Evolutionary conservation across 2,888 invertebrate genomes (phyloP).

Genomic region (Rhamphomyia laevipes): DNA sequence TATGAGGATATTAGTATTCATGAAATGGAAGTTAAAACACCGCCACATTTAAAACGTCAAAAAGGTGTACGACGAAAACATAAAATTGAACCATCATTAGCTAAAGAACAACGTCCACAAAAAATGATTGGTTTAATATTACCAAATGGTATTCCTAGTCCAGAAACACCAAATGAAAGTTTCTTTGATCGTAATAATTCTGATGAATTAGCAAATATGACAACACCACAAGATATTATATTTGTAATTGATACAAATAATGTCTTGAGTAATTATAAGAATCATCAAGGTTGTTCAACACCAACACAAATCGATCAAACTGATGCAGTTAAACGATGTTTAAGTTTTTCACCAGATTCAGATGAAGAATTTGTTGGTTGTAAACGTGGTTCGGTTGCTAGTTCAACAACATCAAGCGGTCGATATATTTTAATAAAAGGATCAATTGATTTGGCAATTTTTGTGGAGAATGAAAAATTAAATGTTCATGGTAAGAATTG

Average conservation of each 20-base stretch:
- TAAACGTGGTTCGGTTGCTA: slow-evolving; percentile 43
- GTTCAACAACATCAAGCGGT: slow-evolving; percentile 25
- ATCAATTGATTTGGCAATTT: slow-evolving; percentile 51
- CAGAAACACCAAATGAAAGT: slow-evolving; percentile 22
- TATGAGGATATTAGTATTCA: slow-evolving; percentile 26
- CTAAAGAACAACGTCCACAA: neutral
- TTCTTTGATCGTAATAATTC: slow-evolving; percentile 8
- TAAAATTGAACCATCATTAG: neutral
- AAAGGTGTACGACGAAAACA: slow-evolving; percentile 29
- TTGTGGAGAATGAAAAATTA: slow-evolving; percentile 45
- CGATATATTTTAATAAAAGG: slow-evolving; percentile 35
- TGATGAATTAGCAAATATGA: slow-evolving; percentile 16
- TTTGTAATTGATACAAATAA: slow-evolving; percentile 26
- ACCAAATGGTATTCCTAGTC: slow-evolving; percentile 32
- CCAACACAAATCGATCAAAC: slow-evolving; percentile 31
- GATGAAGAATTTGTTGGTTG: slow-evolving; percentile 38
- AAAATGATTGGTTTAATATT: slow-evolving; percentile 25
- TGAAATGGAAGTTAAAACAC: slow-evolving; percentile 37
- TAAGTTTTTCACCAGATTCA: slow-evolving; percentile 48
- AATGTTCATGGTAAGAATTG: slow-evolving; percentile 56
- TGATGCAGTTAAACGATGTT: slow-evolving; percentile 44
- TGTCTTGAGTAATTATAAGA: slow-evolving; percentile 9
- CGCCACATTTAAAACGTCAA: slow-evolving; percentile 33
- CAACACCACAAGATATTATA: slow-evolving; percentile 26
- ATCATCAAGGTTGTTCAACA: slow-evolving; percentile 42